These are phyloP conservation scores for Chrysaora quinquecirrha DNA, from an alignment of 30 jellyfish, hydroid and myxozoan species.

Conservation along the genomic window DNA sequence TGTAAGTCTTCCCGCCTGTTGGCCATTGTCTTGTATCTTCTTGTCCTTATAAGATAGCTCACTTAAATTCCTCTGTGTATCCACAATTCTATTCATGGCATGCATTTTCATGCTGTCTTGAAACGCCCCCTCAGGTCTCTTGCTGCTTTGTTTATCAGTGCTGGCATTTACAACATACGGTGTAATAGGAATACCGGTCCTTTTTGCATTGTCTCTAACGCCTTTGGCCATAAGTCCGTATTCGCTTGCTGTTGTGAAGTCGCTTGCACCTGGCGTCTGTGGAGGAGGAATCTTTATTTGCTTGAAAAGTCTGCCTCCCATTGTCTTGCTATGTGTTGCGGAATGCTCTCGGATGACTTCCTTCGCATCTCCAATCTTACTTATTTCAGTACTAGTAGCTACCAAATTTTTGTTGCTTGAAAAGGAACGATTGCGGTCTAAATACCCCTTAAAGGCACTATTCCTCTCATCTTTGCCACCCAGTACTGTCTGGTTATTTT, in stretches of 20 bases:
- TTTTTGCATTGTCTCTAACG: background rate
- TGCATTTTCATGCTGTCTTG: no score
- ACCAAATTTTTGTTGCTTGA: background rate
- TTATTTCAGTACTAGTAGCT: background rate
- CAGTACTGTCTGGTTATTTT: no score
- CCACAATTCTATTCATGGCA: no score
- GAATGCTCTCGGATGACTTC: background rate
- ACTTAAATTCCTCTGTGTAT: no score
- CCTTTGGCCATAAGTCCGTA: background rate
- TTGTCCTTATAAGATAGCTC: no score
- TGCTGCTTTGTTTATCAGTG: no score
- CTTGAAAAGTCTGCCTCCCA: background rate
- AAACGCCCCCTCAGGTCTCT: no score
- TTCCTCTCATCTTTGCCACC: no score
- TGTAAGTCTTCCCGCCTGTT: no score
- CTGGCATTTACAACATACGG: no score
- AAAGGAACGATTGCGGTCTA: background rate
- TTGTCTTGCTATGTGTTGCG: background rate
- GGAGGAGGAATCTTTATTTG: background rate
- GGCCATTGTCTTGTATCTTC: no score
- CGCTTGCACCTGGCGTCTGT: constrained; percentile 2
- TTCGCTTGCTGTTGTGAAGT: background rate
- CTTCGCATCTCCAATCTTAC: background rate
- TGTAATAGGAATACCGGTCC: background rate
- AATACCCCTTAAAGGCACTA: background rate